Conservation (phyloP, 2,888 invertebrate genomes). For the Mellilla xanthometata region DNA sequence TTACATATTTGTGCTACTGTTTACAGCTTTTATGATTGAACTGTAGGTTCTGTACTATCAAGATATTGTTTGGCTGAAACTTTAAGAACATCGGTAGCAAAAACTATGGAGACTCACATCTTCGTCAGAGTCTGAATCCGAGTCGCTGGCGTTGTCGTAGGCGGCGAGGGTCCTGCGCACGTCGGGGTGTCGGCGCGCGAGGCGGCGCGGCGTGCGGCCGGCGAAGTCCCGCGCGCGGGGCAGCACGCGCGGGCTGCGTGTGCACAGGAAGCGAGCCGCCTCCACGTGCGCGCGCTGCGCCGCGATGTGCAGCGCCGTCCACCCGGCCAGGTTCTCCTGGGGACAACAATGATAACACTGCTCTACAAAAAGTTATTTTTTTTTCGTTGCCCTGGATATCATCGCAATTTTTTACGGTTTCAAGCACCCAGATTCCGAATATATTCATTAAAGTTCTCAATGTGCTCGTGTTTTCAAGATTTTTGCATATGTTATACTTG, state of each 20-base stretch:
- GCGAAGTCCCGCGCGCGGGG: constrained; percentile 85
- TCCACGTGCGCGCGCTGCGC: constrained; percentile 85
- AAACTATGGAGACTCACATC: constrained; percentile 61
- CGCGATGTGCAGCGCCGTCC: constrained; percentile 90
- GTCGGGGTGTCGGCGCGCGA: constrained; percentile 73
- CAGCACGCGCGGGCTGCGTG: constrained; percentile 82
- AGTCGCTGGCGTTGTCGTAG: constrained; percentile 68
- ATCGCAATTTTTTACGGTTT: too few relatives aligned
- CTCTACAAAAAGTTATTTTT: too few relatives aligned
- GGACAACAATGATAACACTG: constrained; percentile 14
- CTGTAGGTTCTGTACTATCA: too few relatives aligned
- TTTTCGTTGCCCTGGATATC: too few relatives aligned
- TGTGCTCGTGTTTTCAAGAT: too few relatives aligned
- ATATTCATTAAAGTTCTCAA: too few relatives aligned
- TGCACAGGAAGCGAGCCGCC: constrained; percentile 83
- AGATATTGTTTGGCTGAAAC: too few relatives aligned
- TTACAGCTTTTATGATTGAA: too few relatives aligned
- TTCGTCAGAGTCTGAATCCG: constrained; percentile 71
- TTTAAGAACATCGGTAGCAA: too few relatives aligned
- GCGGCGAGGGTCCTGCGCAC: constrained; percentile 36
- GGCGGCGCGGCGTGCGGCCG: constrained; percentile 86
- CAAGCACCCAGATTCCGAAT: too few relatives aligned
- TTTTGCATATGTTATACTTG: too few relatives aligned
- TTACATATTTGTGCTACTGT: too few relatives aligned
- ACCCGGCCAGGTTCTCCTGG: constrained; percentile 90